phyloP scores from a whole-genome alignment of 2,888 invertebrate genomes.

The Rhagium mordax region DNA sequence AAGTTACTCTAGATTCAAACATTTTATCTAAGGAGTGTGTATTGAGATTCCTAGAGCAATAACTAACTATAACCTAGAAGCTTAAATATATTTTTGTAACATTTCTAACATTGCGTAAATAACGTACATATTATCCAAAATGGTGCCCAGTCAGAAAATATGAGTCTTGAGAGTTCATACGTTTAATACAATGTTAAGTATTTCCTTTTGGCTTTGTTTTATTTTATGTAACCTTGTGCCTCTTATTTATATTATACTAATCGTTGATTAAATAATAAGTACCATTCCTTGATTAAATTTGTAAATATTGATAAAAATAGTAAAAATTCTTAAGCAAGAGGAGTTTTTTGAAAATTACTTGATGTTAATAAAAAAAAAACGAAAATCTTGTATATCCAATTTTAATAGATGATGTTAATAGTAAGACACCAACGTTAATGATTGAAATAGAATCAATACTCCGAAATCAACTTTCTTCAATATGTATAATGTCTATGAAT shows the following conservation, averaged over 20 bases:
- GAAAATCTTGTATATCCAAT: too few species aligned
- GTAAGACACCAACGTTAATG: too few species aligned
- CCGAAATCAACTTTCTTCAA: too few species aligned
- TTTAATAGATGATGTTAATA: too few species aligned
- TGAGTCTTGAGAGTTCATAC: slow-evolving; percentile 10
- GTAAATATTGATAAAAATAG: background rate
- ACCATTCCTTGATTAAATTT: background rate
- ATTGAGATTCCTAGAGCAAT: slow-evolving; percentile 18
- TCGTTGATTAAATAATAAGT: background rate
- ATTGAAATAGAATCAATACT: too few species aligned
- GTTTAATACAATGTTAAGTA: slow-evolving; percentile 8
- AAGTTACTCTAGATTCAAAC: background rate
- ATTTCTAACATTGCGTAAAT: slow-evolving; percentile 13
- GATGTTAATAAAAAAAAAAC: too few species aligned
- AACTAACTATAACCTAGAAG: slow-evolving; percentile 19
- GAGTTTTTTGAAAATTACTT: background rate
- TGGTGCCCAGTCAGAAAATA: slow-evolving; percentile 27
- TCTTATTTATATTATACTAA: background rate
- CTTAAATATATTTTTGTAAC: slow-evolving; percentile 10
- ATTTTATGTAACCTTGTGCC: background rate
- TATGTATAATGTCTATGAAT: too few species aligned
- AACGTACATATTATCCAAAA: slow-evolving; percentile 28
- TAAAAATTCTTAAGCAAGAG: background rate
- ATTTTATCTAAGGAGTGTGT: background rate
- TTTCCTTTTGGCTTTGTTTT: background rate